Conservation (phyloP, 2,888 invertebrate species). For the Noctuana brunneofusca region DNA sequence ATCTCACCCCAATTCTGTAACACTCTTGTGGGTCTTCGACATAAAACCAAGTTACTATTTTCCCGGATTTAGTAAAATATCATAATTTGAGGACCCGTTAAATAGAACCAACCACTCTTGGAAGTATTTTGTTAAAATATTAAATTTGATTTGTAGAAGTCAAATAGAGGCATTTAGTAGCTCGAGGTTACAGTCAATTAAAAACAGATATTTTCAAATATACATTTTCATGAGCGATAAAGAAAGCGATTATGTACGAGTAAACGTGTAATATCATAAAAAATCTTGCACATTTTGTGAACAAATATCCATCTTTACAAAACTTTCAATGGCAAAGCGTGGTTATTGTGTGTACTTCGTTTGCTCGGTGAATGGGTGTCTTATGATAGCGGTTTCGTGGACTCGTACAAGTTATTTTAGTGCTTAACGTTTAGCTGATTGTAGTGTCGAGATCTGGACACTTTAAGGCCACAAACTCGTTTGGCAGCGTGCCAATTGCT, state of each 20-base stretch:
- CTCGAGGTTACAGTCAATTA: too few species aligned
- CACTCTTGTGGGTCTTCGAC: constrained; percentile 8
- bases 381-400: background rate
- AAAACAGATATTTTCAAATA: too few species aligned
- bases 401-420: constrained; percentile 1
- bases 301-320: too few species aligned
- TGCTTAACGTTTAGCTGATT: background rate
- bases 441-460: background rate
- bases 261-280: too few species aligned
- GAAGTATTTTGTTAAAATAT: too few species aligned
- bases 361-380: background rate
- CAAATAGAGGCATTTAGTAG: too few species aligned
- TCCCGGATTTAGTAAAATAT: background rate
- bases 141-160: too few species aligned
- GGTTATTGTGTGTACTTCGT: background rate
- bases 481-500: background rate
- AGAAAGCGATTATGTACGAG: too few species aligned
- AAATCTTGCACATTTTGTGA: too few species aligned
- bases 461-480: background rate
- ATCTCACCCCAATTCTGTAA: constrained; percentile 9
- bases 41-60: background rate
- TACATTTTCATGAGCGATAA: too few species aligned
- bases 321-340: too few species aligned
- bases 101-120: background rate
- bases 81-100: background rate